Percentiles rank a stretch among this genome's conserved stretches.
Conservation (phyloP, 1,140 invertebrate species). For the Papilio helenus region DNA sequence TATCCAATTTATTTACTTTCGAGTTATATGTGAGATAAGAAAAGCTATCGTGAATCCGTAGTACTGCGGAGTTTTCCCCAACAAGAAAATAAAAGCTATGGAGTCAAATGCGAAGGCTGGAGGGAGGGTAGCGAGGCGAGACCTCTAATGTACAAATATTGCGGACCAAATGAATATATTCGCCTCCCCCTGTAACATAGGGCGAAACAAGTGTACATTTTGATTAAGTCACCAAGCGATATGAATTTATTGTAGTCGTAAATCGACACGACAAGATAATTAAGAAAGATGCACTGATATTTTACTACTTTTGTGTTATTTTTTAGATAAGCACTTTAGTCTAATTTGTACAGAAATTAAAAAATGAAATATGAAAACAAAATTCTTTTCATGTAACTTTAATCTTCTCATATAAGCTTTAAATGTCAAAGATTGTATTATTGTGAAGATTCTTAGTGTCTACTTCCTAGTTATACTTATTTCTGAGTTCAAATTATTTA, state of each 20-base stretch:
- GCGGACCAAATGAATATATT: conserved; percentile 82
- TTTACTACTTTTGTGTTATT: not conserved
- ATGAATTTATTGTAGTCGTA: conserved; percentile 69
- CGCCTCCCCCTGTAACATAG: conserved; percentile 50
- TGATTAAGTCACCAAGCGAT: conserved; percentile 72
- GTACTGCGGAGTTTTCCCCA: conserved; percentile 49
- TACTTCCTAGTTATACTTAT: no score
- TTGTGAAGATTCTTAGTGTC: no score
- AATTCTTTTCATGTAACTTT: no score
- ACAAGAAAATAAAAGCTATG: conserved; percentile 53
- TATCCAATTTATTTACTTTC: not conserved
- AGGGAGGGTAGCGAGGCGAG: conserved; percentile 73
- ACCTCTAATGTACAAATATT: conserved; percentile 83
- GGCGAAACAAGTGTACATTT: conserved; percentile 70
- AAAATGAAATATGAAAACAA: no score
- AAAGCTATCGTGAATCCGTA: conserved; percentile 38
- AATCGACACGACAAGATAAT: conserved; percentile 49
- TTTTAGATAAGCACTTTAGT: no score
- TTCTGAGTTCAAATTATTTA: no score
- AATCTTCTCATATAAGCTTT: no score
- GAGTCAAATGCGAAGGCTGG: conserved; percentile 62
- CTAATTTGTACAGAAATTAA: no score
- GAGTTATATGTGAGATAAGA: not conserved
- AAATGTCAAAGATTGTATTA: no score
- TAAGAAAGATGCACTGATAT: conserved; percentile 29